Evolutionary conservation across 2,113 vertebrate species (phyloP).

Genomic region (Chionomys nivalis): DNA sequence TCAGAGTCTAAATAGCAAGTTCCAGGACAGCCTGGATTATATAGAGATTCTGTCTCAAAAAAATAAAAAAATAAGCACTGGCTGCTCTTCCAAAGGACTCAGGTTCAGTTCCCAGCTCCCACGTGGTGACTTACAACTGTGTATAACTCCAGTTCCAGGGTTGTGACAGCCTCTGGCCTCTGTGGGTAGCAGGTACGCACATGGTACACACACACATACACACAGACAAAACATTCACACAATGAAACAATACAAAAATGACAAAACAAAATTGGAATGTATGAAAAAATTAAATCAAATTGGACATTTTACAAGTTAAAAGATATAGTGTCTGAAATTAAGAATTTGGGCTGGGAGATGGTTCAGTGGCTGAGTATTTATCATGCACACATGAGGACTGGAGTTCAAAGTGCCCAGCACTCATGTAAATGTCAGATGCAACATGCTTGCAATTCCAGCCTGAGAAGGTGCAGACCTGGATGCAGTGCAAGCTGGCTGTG

Average conservation of each 20-base stretch:
- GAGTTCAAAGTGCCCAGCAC: background rate
- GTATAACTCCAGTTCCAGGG: background rate
- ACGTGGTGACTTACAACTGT: background rate
- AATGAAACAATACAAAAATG: background rate
- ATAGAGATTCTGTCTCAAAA: background rate
- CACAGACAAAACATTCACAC: background rate
- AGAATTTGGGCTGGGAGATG: background rate
- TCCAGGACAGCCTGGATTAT: background rate
- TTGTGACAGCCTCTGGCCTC: background rate
- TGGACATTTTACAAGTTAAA: background rate
- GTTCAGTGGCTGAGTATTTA: background rate
- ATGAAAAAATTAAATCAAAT: background rate
- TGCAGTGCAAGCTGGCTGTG: background rate
- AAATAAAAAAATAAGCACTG: background rate
- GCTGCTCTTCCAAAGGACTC: background rate
- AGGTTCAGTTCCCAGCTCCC: background rate
- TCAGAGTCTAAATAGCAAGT: background rate
- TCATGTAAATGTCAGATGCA: background rate
- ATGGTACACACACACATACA: background rate
- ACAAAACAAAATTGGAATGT: background rate
- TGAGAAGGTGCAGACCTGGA: background rate
- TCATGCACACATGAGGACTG: background rate
- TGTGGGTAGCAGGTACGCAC: background rate
- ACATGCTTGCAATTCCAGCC: background rate
- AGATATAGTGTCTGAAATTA: background rate